Base-by-base conservation (phyloP, 2,888 invertebrate genomes). In the Eilema caniola region DNA sequence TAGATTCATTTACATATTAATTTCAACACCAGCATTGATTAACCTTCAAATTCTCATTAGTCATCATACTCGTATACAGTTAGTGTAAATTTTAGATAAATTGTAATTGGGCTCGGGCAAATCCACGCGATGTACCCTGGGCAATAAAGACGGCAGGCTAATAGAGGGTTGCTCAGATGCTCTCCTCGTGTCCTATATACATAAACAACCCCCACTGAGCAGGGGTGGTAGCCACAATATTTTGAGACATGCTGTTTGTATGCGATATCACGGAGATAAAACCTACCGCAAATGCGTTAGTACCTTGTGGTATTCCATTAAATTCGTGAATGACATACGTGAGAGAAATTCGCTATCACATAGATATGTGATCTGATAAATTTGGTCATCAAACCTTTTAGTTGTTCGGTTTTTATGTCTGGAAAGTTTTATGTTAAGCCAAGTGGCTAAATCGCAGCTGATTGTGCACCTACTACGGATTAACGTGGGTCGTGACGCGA, bases 391-490 rank as follows among this genome's bases (percentile, higher is more conserved):
- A 76, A 83, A 75, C 71, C 75, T 77, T 83, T 65, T 73, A 78
- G 74, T 71, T 80, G 70, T 75, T 70, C 63, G 69, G 62, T 83
- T 81, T 81, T 81, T 83, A 81, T 67, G 72, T 74, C 79, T 81
- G 75, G 69, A 77, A 79, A 67, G 75, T 79, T 66, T 81, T 83
- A 81, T 67, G 62, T 47, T 76, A 76, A 82, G 75, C 83, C 75
- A 74, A 81, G 74, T 77, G 74, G 67, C 71, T 79, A 75, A 82
- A 83, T 82, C 72, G 75, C 75, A 74, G 81, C 72, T 81, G 83
- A 83, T 82, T 82, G 83, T 74, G 77, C 81, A 79, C 82, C 75
- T 78, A 75, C 76, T 73, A 79, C 80, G 82, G 81, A 83, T 82
- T 82, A 82, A 81, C 82, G 83, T 74, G 72, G 83, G 82, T 77